phyloP scores from a whole-genome alignment of 2,888 invertebrate genomes.

The Synergus itoensis region DNA sequence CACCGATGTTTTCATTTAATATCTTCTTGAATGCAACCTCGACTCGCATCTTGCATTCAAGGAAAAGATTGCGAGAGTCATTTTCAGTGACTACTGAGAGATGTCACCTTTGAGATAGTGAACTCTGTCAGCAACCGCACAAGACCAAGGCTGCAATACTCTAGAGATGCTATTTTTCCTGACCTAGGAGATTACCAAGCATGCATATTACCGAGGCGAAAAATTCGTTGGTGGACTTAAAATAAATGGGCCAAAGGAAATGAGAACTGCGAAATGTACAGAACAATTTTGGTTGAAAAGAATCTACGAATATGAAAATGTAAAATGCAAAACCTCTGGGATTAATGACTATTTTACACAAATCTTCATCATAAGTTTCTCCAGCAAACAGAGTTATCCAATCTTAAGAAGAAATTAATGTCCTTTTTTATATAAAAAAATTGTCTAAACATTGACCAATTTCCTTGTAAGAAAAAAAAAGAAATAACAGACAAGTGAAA shows the following conservation, averaged over 20 bases:
- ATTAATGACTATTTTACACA: too few relatives aligned
- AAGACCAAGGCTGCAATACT: conserved; percentile 1
- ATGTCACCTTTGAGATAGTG: conserved; percentile 75
- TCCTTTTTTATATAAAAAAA: too few relatives aligned
- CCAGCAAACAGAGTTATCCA: too few relatives aligned
- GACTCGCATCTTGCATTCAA: conserved; percentile 68
- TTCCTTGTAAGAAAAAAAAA: too few relatives aligned
- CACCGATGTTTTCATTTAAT: conserved; percentile 76
- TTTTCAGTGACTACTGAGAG: conserved; percentile 74
- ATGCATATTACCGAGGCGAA: conserved; percentile 37
- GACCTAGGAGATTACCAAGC: conserved; percentile 37
- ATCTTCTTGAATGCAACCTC: conserved; percentile 69
- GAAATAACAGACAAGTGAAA: too few relatives aligned
- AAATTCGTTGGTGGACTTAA: conserved; percentile 24
- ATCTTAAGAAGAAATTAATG: too few relatives aligned
- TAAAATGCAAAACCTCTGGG: neutral
- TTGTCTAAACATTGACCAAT: too few relatives aligned
- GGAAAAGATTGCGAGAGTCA: conserved; percentile 75
- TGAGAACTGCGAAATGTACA: conserved; percentile 27
- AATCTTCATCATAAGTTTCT: too few relatives aligned
- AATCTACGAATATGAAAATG: neutral
- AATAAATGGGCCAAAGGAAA: conserved; percentile 29
- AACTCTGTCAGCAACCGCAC: conserved; percentile 44
- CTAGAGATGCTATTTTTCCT: conserved; percentile 28
- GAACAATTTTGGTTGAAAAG: neutral